phyloP scores from a whole-genome alignment of 2,888 invertebrate species.

The Onthophagus sagittarius region DNA sequence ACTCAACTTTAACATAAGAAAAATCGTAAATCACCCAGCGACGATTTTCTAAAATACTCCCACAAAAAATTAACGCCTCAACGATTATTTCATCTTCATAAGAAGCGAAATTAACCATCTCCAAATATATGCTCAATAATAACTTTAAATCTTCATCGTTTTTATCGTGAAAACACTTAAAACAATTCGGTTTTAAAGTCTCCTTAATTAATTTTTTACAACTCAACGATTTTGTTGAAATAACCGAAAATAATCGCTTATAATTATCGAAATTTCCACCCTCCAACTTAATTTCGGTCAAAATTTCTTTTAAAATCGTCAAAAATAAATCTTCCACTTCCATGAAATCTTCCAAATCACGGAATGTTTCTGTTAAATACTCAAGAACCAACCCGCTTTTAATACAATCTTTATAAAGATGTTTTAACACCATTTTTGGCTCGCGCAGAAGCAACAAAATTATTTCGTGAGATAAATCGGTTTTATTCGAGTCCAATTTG shows the following conservation, averaged over 20 bases:
- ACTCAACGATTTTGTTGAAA: too few species aligned
- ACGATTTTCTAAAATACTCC: slow-evolving; percentile 32
- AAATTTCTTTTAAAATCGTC: too few species aligned
- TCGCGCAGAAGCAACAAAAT: slow-evolving; percentile 40
- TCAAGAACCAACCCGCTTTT: slow-evolving; percentile 34
- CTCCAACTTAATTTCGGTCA: too few species aligned
- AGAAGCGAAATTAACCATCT: too few species aligned
- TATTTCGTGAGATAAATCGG: slow-evolving; percentile 33
- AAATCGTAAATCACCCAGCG: slow-evolving; percentile 39
- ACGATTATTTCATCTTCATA: slow-evolving; percentile 18
- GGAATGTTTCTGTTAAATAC: slow-evolving; percentile 31
- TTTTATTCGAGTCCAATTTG: slow-evolving; percentile 30
- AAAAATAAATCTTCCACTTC: too few species aligned
- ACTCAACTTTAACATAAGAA: slow-evolving; percentile 32
- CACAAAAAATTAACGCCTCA: slow-evolving; percentile 25
- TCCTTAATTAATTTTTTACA: not conserved
- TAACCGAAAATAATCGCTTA: too few species aligned
- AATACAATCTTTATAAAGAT: slow-evolving; percentile 37
- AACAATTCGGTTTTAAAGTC: too few species aligned
- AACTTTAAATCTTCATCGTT: too few species aligned
- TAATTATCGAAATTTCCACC: too few species aligned
- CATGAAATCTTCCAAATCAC: too few species aligned
- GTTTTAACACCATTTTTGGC: slow-evolving; percentile 33
- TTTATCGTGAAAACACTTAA: too few species aligned
- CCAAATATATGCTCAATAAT: too few species aligned